A percentile compares a stretch with the other conserved stretches of the same genome.
Conservation (phyloP, 30 jellyfish, hydroid and myxozoan genomes). For the Cassiopea xamachana region DNA sequence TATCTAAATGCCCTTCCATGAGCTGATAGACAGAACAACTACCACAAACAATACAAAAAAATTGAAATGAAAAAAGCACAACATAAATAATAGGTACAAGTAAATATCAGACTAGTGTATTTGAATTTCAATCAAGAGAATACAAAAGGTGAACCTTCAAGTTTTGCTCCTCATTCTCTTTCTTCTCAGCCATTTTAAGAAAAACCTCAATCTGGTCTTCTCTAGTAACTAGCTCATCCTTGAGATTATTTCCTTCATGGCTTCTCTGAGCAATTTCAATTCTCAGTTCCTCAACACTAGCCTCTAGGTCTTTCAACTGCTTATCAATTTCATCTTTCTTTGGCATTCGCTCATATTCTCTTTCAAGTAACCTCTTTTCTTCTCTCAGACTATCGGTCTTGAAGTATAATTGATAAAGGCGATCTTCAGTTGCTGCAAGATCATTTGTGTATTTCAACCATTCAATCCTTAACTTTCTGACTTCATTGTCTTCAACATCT, state of each 20-base stretch:
- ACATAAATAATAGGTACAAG: no score
- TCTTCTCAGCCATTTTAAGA: constrained; percentile 63
- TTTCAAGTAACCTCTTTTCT: constrained; percentile 77
- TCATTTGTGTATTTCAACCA: constrained; percentile 84
- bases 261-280: constrained; percentile 85
- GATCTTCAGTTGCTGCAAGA: constrained; percentile 79
- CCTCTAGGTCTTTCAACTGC: constrained; percentile 64
- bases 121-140: no score
- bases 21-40: not conserved
- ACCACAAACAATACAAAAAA: no score
- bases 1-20: not conserved
- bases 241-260: constrained; percentile 83
- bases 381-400: constrained; percentile 76
- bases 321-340: constrained; percentile 86
- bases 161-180: constrained; percentile 69
- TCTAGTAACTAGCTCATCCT: constrained; percentile 76
- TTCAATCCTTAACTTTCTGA: constrained; percentile 73
- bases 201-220: constrained; percentile 52
- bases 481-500: constrained; percentile 92
- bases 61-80: no score
- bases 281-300: constrained; percentile 75
- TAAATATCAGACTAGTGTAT: no score
- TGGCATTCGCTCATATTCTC: constrained; percentile 86
- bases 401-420: constrained; percentile 72
- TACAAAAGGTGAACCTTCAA: constrained; percentile 58